Conservation (phyloP, 1,140 invertebrate genomes). For the Brachionus koreanus region DNA sequence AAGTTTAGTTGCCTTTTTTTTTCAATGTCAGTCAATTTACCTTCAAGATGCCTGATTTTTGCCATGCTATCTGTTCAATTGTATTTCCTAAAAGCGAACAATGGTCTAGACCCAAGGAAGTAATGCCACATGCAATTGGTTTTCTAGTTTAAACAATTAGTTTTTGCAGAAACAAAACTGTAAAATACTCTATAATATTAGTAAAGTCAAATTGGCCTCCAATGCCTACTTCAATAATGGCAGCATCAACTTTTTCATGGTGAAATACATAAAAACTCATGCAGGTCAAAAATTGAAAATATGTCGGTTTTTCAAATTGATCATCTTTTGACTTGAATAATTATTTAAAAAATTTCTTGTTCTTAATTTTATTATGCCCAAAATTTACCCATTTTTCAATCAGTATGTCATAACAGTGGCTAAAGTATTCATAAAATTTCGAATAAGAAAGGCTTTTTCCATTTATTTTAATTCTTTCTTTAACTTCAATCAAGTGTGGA, state of each 20-base stretch:
- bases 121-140: conserved; percentile 79
- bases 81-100: conserved; percentile 73
- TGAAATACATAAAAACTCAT: conserved; percentile 85
- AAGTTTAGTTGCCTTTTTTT: neutral
- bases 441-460: conserved; percentile 71
- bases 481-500: conserved; percentile 83
- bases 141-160: conserved; percentile 57
- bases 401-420: conserved; percentile 55
- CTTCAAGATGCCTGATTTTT: conserved; percentile 95
- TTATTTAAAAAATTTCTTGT: neutral
- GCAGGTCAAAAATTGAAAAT: conserved; percentile 89
- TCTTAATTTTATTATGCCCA: neutral
- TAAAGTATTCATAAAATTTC: conserved; percentile 76
- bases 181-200: conserved; percentile 73
- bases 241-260: conserved; percentile 78
- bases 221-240: conserved; percentile 92
- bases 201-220: conserved; percentile 91
- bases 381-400: conserved; percentile 24
- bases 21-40: conserved; percentile 46
- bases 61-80: conserved; percentile 79
- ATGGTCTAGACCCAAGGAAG: conserved; percentile 87
- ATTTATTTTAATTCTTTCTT: conserved; percentile 86
- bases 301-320: conserved; percentile 71
- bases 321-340: conserved; percentile 45
- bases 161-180: neutral